Percentiles rank a stretch among this genome's conserved stretches.
These are phyloP conservation scores for Thysanoteuthis rhombus DNA, from an alignment of 2,888 invertebrate genomes.

Conservation along the genomic window DNA sequence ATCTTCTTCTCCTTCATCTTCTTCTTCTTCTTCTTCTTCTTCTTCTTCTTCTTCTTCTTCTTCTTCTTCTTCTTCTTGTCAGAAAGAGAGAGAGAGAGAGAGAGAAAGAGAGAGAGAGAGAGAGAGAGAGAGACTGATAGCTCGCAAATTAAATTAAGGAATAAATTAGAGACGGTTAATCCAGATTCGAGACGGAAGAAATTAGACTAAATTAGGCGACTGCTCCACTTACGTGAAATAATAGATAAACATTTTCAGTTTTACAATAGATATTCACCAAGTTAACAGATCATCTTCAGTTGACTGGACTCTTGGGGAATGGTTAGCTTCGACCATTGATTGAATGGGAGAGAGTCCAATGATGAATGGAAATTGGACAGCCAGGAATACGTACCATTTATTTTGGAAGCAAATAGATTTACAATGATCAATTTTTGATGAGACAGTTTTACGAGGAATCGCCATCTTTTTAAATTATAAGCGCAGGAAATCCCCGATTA, in stretches of 20 bases:
- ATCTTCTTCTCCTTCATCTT: not conserved
- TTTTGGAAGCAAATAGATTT: too few relatives aligned
- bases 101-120: not conserved
- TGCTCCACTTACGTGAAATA: too few relatives aligned
- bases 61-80: not conserved
- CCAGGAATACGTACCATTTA: not conserved
- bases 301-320: not conserved
- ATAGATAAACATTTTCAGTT: too few relatives aligned
- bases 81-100: not conserved
- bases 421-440: too few relatives aligned
- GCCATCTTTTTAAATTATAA: too few relatives aligned
- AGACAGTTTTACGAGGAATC: too few relatives aligned
- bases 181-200: too few relatives aligned
- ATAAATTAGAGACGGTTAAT: too few relatives aligned
- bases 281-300: not conserved
- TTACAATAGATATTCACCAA: too few relatives aligned
- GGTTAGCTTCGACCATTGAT: not conserved
- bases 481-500: too few relatives aligned
- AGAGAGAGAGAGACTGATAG: not conserved
- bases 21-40: not conserved
- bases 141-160: too few relatives aligned
- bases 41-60: not conserved
- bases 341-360: not conserved
- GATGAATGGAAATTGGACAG: not conserved
- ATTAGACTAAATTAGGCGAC: too few relatives aligned